These are phyloP conservation scores for Spisula subtruncata DNA, from an alignment of 2,888 invertebrate species.

Conservation along the genomic window DNA sequence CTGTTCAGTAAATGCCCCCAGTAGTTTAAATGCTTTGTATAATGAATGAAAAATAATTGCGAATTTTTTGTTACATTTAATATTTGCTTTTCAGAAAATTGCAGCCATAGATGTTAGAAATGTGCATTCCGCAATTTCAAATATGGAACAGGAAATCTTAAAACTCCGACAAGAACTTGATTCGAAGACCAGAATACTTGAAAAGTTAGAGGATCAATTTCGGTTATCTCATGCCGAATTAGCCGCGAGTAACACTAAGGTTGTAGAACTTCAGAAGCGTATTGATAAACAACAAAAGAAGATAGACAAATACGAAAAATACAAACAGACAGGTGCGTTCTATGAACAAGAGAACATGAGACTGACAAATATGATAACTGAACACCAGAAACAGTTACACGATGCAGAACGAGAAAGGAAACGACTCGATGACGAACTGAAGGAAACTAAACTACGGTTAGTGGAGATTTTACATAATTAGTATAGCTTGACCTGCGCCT, in stretches of 20 bases:
- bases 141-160: neutral
- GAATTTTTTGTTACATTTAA: too few species aligned
- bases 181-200: neutral
- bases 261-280: too few species aligned
- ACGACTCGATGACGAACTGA: neutral
- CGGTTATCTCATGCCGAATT: too few species aligned
- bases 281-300: neutral
- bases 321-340: neutral
- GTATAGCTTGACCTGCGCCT: too few species aligned
- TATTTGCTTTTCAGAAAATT: neutral
- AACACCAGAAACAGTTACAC: neutral
- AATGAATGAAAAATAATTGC: too few species aligned
- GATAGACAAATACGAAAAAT: neutral
- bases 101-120: neutral
- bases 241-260: too few species aligned
- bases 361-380: neutral
- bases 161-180: neutral
- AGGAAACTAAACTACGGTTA: slow-evolving; percentile 20
- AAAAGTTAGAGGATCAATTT: too few species aligned
- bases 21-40: too few species aligned
- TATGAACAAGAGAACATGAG: neutral
- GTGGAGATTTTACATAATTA: neutral
- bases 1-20: too few species aligned
- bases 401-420: neutral
- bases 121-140: neutral